Evolutionary conservation across 2,113 vertebrate genomes (phyloP), one percentile per base, ranked within the genome.

Genomic region (Rhinopithecus roxellana): DNA sequence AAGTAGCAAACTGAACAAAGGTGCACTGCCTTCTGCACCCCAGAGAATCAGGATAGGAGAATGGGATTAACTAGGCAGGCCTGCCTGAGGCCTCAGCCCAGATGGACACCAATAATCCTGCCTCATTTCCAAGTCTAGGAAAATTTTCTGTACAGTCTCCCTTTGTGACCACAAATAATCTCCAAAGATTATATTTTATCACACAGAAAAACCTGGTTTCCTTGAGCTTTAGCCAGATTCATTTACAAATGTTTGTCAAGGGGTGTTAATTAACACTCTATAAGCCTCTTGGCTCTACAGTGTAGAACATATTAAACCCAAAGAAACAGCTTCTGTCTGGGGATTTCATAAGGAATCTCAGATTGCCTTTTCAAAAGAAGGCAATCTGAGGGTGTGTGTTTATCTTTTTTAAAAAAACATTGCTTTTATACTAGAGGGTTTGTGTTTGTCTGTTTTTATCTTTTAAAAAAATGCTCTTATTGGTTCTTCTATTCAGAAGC

Each of bases 101-200:
- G 30, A 25, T 45, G 32, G 57, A 75, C 64, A 61, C 77, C 64
- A 45, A 25, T 79, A 55, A 92, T 48, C 94, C 61, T 61, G 86
- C 72, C 25, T 70, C 40, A 84, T 57, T 86, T 80, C 67, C 80
- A 92, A 69, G 38, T 86, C 80, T 43, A 95, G 70, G 87, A 61
- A 82, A 61, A 70, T 5, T 27, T 91, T 80, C 77, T 45, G 85
- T 85, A 40, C 64, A 40, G 11, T 67, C 86, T 74, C 35, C 61
- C 27, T 91, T 86, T 77, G 75, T 81, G 88, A 77, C 70, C 35
- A 27, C 64, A 94, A 90, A 67, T 93, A 87, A 97, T 86, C 77
- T 81, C 57, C 77, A 43, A 72, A 84, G 85, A 81, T 88, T 64
- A 89, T 86, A 70, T 67, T 93, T 61, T 75, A 72, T 89, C 93